Conservation (phyloP, 2,888 invertebrate genomes). For the Tiliacea citrago region DNA sequence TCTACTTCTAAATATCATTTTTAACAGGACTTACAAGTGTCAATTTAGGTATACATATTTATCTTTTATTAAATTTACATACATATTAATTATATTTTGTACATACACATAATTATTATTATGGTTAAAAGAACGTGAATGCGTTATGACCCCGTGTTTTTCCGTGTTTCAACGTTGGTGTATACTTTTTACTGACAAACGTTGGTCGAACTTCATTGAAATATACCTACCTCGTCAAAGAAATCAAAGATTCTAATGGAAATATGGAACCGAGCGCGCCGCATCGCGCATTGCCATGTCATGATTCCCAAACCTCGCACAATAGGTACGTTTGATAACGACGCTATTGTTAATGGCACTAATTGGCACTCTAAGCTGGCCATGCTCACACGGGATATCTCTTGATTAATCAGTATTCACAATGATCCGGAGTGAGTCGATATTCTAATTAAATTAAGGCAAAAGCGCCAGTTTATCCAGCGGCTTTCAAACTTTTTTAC, state of each 20-base stretch:
- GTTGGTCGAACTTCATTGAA: not conserved
- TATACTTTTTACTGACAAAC: not conserved
- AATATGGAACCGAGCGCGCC: not conserved
- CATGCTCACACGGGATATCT: not conserved
- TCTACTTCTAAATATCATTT: not conserved
- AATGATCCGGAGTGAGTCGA: too few species aligned
- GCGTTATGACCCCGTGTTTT: too few species aligned
- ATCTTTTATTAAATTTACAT: too few species aligned
- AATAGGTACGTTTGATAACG: not conserved
- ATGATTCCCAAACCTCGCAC: not conserved
- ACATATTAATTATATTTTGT: too few species aligned
- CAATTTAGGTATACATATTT: too few species aligned
- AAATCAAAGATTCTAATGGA: not conserved
- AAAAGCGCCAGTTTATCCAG: too few species aligned
- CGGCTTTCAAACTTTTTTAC: too few species aligned
- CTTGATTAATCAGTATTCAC: not conserved
- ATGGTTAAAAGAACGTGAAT: not conserved
- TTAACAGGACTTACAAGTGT: not conserved
- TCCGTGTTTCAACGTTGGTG: too few species aligned
- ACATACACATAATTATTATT: too few species aligned
- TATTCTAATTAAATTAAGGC: too few species aligned
- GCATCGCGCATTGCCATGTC: too few species aligned
- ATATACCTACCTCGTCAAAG: not conserved
- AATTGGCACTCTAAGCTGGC: not conserved
- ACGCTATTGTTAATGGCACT: not conserved